Percentiles rank a stretch among this genome's conserved stretches.
These are phyloP conservation scores for Athene noctua DNA, from an alignment of 2,113 vertebrate species.

Conservation along the genomic window DNA sequence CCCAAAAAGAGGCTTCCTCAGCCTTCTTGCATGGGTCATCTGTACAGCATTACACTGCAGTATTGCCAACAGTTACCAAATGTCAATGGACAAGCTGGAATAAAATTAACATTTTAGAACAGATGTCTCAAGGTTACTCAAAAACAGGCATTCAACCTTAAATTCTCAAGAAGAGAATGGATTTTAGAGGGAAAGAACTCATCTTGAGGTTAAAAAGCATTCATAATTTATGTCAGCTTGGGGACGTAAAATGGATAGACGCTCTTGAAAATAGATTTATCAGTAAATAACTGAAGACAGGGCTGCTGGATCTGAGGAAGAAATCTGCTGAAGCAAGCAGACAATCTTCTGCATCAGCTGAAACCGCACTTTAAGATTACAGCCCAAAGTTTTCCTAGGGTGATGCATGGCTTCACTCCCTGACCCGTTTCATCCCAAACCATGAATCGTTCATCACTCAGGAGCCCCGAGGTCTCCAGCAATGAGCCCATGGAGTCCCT, in stretches of 20 bases:
- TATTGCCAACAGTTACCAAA: not conserved
- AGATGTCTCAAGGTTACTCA: not conserved
- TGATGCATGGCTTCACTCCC: not conserved
- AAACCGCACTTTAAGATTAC: not conserved
- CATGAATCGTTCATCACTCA: not conserved
- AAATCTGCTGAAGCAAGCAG: not conserved
- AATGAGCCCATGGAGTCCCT: not conserved
- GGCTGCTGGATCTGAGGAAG: not conserved
- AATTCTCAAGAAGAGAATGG: fast-evolving
- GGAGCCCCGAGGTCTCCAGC: not conserved
- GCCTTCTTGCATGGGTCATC: not conserved
- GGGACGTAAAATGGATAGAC: not conserved
- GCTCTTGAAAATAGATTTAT: not conserved
- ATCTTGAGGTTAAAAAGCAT: not conserved
- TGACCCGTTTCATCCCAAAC: not conserved
- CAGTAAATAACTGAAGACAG: not conserved
- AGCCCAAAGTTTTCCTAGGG: not conserved
- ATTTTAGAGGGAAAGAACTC: not conserved
- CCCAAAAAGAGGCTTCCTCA: not conserved
- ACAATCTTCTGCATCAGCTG: not conserved
- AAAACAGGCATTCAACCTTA: fast-evolving
- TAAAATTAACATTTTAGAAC: not conserved
- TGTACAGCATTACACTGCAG: not conserved
- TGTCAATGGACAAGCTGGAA: not conserved
- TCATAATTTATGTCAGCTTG: not conserved